Base-by-base conservation (phyloP, 2,888 invertebrate genomes). In the Macaria notata region DNA sequence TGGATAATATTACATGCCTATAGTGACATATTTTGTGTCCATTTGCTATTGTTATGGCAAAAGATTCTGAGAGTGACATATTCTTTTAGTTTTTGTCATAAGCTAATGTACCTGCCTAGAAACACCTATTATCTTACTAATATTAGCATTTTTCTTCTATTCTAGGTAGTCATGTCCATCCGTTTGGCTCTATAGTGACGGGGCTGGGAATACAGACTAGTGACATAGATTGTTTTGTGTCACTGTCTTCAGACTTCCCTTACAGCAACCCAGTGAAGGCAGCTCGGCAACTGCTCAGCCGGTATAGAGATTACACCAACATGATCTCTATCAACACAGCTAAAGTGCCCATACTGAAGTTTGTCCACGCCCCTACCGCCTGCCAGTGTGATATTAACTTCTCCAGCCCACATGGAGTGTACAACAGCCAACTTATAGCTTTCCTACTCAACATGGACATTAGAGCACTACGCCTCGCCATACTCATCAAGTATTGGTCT, bases 401-500 rank as follows among this genome's bases (percentile, higher is more conserved):
- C 68, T 94, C 93, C 62, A 94, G 94, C 69, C 84, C 92, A 31
- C 80, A 94, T 1, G 96, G 95, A 3, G 93, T 95, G 0, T 86
- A 92, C 55, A 96, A 96, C 70, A 95, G 94, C 61, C 76, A 91
- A 53, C 85, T 96, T 46, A 92, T 96, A 29, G 85, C 85, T 6
- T 92, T 93, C 63, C 87, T 94, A 46, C 72, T 95, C 8, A 74
- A 79, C 4, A 71, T 92, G 0, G 94, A 96, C 70, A 58, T 62
- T 0, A 90, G 94, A 59, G 79, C 95, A 0, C 84, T 91, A 39
- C 89, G 92, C 0, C 72, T 95, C 0, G 92, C 95, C 71, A 73
- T 95, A 45, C 78, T 95, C n/a, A 76, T 96, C 0, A 96, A 96
- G 75, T 94, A 94, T 70, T 96, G 96, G 96, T 94, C 93, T 0